A percentile compares a stretch with the other conserved stretches of the same genome.
phyloP scores from a whole-genome alignment of 2,797 vertebrate species.

The Cryptoblepharus egeriae region DNA sequence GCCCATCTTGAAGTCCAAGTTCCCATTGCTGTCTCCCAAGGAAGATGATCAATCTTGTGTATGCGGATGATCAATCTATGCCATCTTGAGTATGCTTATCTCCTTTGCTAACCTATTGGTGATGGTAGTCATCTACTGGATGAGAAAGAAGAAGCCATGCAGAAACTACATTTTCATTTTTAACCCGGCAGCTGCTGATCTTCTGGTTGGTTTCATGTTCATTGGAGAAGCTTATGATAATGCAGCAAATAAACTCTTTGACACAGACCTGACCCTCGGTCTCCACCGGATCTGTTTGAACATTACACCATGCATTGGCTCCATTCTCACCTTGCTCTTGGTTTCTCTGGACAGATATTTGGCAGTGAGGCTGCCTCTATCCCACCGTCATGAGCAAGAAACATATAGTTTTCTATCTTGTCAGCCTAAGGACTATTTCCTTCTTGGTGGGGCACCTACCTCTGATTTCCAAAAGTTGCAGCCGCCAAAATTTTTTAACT shows the following conservation, averaged over 20 bases:
- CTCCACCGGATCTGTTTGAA: constrained; percentile 51
- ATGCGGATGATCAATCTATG: constrained; percentile 35
- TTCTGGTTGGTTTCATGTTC: constrained; percentile 63
- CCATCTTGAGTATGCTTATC: constrained; percentile 56
- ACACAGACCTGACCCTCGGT: constrained; percentile 44
- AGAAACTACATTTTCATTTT: constrained; percentile 61
- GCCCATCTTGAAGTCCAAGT: background rate
- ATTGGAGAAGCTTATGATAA: constrained; percentile 48
- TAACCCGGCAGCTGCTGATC: constrained; percentile 61
- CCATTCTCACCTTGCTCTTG: constrained; percentile 63
- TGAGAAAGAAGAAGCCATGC: constrained; percentile 52
- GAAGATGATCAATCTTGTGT: constrained; percentile 48
- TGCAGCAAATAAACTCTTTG: constrained; percentile 48
- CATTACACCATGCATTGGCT: constrained; percentile 55
- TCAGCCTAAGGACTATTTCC: constrained; percentile 50
- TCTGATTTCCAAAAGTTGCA: constrained; percentile 52
- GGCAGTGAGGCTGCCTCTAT: constrained; percentile 53
- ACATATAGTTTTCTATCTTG: constrained; percentile 34
- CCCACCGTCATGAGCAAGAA: constrained; percentile 49
- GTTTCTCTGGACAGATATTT: constrained; percentile 66
- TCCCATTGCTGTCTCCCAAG: background rate
- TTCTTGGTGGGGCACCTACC: constrained; percentile 59
- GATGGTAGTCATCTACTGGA: constrained; percentile 46
- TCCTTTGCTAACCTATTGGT: constrained; percentile 51
- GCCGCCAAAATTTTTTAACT: constrained; percentile 36